Evolutionary conservation across 1,140 invertebrate genomes (phyloP).

Genomic region (Drosophila gunungcola): DNA sequence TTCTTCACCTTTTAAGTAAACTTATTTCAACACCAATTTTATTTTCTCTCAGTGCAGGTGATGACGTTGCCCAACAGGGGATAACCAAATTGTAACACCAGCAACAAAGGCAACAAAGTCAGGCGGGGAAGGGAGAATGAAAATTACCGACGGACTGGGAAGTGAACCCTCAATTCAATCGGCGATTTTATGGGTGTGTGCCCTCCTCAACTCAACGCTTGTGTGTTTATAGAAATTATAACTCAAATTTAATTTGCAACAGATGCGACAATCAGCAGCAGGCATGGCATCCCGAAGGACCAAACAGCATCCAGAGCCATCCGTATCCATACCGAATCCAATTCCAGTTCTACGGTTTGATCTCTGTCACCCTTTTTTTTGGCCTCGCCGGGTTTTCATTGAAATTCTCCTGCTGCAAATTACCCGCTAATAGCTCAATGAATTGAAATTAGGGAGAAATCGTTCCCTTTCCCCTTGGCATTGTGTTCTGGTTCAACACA

Average conservation of each 20-base stretch:
- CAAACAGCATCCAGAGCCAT: constrained; percentile 33
- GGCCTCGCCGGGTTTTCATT: constrained; percentile 21
- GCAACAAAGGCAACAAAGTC: constrained; percentile 61
- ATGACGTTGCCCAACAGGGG: constrained; percentile 47
- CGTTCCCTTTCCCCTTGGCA: constrained; percentile 2
- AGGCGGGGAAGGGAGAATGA: constrained; percentile 20
- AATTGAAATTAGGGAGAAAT: constrained; percentile 68
- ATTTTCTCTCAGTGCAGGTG: constrained; percentile 12
- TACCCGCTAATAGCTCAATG: constrained; percentile 83
- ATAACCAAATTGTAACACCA: constrained; percentile 80
- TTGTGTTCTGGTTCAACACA: constrained; percentile 56
- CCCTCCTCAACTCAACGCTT: constrained; percentile 15
- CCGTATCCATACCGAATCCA: constrained; percentile 11
- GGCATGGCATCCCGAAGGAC: constrained; percentile 31
- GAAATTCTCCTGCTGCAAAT: constrained; percentile 68
- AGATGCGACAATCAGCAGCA: constrained; percentile 77
- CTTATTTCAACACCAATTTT: no score
- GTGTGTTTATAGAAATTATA: constrained; percentile 82
- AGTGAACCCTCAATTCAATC: constrained; percentile 72
- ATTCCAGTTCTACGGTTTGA: constrained; percentile 69
- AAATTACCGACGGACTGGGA: constrained; percentile 6
- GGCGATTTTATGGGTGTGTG: constrained; percentile 66
- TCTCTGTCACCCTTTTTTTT: constrained; percentile 74
- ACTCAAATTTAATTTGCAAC: constrained; percentile 84
- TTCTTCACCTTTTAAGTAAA: no score